Evolutionary conservation across 2,797 vertebrate species (phyloP).

Genomic region (Pterois miles): DNA sequence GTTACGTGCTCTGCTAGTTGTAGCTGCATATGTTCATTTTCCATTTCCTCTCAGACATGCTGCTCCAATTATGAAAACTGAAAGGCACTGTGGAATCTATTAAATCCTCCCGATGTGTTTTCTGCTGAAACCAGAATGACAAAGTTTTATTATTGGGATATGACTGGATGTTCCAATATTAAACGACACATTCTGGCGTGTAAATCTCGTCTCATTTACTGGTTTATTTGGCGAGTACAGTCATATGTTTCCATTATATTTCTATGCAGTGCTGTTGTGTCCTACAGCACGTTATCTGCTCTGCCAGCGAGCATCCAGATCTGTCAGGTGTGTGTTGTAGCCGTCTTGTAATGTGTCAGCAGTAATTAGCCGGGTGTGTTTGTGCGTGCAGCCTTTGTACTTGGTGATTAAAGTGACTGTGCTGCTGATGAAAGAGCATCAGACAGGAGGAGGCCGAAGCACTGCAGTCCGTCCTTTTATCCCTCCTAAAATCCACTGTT

Average conservation of each 20-base stretch:
- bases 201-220: not conserved
- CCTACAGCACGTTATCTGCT: not conserved
- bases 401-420: slow-evolving; percentile 38
- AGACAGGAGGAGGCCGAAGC: slow-evolving; percentile 30
- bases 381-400: slow-evolving; percentile 43
- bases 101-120: not conserved
- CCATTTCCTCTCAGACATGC: not conserved
- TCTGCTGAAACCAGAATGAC: slow-evolving; percentile 2
- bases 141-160: not conserved
- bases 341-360: slow-evolving; percentile 34
- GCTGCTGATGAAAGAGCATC: slow-evolving; percentile 52
- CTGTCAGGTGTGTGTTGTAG: slow-evolving; percentile 1
- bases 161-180: not conserved
- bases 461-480: slow-evolving; percentile 15
- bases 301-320: not conserved
- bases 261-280: not conserved
- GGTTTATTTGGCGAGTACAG: not conserved
- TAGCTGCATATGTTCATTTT: not conserved
- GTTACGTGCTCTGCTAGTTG: not conserved
- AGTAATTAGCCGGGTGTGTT: slow-evolving; percentile 18
- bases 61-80: not conserved
- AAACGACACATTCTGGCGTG: not conserved
- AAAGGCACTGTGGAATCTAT: slow-evolving; percentile 4
- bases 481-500: slow-evolving; percentile 19
- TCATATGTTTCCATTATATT: not conserved